These are phyloP conservation scores for Pseudonaja textilis DNA, from an alignment of 2,113 vertebrate species.

Conservation along the genomic window DNA sequence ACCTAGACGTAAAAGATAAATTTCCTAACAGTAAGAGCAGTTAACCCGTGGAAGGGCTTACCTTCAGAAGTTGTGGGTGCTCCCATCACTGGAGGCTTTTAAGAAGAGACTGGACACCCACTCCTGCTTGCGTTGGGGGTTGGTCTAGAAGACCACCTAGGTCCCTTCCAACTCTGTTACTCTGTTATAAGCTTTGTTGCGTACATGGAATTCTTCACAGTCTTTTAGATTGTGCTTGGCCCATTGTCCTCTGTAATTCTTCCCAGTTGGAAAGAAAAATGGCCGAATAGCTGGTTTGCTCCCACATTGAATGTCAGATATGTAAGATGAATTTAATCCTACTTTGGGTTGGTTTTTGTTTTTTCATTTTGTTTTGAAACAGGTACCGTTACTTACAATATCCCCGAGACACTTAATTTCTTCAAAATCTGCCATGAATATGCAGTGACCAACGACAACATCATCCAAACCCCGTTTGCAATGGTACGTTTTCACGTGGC, in stretches of 20 bases:
- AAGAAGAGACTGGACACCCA: too few relatives aligned
- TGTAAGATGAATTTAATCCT: background rate
- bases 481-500: slow-evolving; percentile 56
- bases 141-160: background rate
- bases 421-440: slow-evolving; percentile 83
- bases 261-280: background rate
- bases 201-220: background rate
- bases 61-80: background rate
- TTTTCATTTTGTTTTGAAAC: background rate
- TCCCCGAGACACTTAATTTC: slow-evolving; percentile 81
- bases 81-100: too few relatives aligned
- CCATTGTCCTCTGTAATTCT: background rate
- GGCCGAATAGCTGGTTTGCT: background rate
- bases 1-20: background rate
- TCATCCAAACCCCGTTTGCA: slow-evolving; percentile 76
- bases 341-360: background rate
- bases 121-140: background rate
- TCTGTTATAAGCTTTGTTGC: background rate
- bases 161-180: background rate
- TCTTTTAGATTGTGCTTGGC: background rate
- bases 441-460: slow-evolving; percentile 73
- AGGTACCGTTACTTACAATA: slow-evolving; percentile 82
- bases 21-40: background rate
- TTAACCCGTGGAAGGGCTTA: background rate
- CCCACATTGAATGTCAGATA: too few relatives aligned